Evolutionary conservation across 2,113 vertebrate genomes (phyloP).

Genomic region (Grammomys dolichurus): DNA sequence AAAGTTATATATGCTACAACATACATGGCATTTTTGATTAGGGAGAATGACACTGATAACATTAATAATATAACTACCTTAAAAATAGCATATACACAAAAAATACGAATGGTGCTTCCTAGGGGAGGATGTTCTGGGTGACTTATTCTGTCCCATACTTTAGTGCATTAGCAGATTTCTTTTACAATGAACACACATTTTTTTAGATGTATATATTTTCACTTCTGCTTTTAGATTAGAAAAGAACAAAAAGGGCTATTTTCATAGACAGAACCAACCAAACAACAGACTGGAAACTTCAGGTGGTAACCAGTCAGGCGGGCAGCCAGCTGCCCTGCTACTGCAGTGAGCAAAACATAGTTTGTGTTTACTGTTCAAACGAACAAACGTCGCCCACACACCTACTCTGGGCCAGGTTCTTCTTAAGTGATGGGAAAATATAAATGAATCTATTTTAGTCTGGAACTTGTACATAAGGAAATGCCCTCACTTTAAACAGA

Average conservation of each 20-base stretch:
- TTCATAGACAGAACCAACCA: constrained; percentile 47
- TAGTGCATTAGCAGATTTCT: background rate
- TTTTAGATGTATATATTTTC: background rate
- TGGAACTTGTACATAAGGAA: constrained; percentile 12
- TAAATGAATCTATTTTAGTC: background rate
- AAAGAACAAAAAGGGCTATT: constrained; percentile 49
- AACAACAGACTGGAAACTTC: constrained; percentile 61
- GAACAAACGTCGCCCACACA: background rate
- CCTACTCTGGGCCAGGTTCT: background rate
- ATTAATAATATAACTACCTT: background rate
- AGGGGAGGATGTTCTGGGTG: background rate
- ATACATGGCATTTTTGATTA: background rate
- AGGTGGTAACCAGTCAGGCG: constrained; percentile 52
- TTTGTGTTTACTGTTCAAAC: constrained; percentile 47
- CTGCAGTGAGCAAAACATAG: constrained; percentile 30
- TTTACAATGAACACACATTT: constrained; percentile 37
- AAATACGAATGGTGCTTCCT: background rate
- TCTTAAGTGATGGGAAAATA: background rate
- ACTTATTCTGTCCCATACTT: constrained; percentile 10
- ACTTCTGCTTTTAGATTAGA: constrained; percentile 16
- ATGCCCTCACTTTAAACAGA: background rate
- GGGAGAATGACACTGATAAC: constrained; percentile 24
- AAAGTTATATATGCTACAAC: background rate
- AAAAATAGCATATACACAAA: background rate
- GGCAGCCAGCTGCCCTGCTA: constrained; percentile 30